Conservation (phyloP, 2,113 vertebrate genomes). For the Typhlomys cinereus region DNA sequence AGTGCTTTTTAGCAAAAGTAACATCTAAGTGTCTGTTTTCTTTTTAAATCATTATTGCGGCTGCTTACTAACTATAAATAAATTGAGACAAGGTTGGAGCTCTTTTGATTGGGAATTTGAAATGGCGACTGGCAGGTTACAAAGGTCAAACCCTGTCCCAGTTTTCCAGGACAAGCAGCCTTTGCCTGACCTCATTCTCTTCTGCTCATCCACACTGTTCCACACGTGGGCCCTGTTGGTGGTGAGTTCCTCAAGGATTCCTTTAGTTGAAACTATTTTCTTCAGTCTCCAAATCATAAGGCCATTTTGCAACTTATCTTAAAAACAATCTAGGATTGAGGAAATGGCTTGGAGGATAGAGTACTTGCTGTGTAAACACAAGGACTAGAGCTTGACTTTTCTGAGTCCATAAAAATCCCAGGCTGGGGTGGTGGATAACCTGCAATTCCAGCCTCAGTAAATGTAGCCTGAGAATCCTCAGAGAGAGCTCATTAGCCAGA, state of each 20-base stretch:
- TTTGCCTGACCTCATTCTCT: not conserved
- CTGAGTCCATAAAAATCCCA: too few relatives aligned
- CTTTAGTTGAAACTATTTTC: not conserved
- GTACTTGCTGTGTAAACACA: too few relatives aligned
- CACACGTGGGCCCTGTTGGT: not conserved
- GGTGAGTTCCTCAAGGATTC: not conserved
- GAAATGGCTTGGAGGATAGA: too few relatives aligned
- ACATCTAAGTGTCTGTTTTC: not conserved
- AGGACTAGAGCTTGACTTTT: too few relatives aligned
- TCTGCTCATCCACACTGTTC: not conserved
- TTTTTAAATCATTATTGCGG: not conserved
- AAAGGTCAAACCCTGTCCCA: not conserved
- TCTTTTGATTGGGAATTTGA: not conserved
- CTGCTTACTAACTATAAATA: not conserved
- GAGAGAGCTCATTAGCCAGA: too few relatives aligned
- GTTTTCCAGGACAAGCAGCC: not conserved
- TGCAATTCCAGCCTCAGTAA: too few relatives aligned
- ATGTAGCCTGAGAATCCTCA: too few relatives aligned
- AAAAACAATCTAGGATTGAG: too few relatives aligned
- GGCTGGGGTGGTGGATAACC: too few relatives aligned
- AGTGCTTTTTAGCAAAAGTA: not conserved
- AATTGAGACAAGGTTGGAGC: not conserved
- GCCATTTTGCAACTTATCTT: not conserved
- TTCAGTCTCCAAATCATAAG: not conserved
- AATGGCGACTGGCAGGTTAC: not conserved